These are phyloP conservation scores for Pocillopora grandis DNA, from an alignment of 92 coral and sea anemone species.

Conservation along the genomic window DNA sequence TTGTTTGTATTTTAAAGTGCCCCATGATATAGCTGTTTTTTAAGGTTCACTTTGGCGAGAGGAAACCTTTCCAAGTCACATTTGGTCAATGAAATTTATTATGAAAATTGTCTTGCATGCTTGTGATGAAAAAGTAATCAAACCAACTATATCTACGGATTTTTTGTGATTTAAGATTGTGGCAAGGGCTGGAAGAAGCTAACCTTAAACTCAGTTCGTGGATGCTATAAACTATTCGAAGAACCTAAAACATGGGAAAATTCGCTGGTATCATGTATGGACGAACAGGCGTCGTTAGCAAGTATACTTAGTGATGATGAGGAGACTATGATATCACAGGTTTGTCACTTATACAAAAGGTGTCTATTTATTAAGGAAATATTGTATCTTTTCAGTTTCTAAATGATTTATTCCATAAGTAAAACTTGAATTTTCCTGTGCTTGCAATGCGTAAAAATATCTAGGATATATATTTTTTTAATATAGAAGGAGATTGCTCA, in stretches of 20 bases:
- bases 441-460: too few species aligned
- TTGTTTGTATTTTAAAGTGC: too few species aligned
- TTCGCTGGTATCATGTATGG: constrained; percentile 76
- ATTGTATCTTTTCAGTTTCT: too few species aligned
- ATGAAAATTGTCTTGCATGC: too few species aligned
- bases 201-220: constrained; percentile 83
- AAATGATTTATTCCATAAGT: background rate
- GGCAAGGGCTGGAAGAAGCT: constrained; percentile 85
- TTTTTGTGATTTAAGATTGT: constrained; percentile 60
- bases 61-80: background rate
- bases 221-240: constrained; percentile 84
- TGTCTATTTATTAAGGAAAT: too few species aligned
- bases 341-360: background rate
- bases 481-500: too few species aligned
- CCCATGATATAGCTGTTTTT: background rate
- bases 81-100: background rate
- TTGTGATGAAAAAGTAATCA: too few species aligned
- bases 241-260: constrained; percentile 84
- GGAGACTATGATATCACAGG: constrained; percentile 98
- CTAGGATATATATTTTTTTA: too few species aligned
- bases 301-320: constrained; percentile 94
- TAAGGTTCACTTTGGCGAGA: background rate
- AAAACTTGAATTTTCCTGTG: background rate
- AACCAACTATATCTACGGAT: background rate
- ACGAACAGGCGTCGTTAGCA: constrained; percentile 80